A percentile compares a stretch with the other conserved stretches of the same genome.
These are phyloP conservation scores for Otolemur crassicaudatus DNA, from an alignment of 2,797 vertebrate genomes.

Conservation along the genomic window DNA sequence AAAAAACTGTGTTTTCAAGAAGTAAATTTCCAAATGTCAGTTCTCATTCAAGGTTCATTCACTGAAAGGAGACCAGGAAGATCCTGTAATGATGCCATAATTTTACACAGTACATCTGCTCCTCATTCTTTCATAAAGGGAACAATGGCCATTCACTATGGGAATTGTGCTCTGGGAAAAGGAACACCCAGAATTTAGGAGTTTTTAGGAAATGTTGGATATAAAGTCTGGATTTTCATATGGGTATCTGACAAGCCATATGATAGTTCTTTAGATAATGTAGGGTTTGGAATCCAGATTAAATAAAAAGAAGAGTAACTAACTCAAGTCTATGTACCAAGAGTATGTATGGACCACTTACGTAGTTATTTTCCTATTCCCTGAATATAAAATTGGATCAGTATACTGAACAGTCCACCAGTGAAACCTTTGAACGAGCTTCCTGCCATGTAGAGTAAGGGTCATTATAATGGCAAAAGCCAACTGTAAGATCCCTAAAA, in stretches of 20 bases:
- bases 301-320: not conserved
- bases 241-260: not conserved
- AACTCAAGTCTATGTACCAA: not conserved
- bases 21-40: not conserved
- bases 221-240: not conserved
- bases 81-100: not conserved
- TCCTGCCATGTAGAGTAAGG: not conserved
- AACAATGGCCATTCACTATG: not conserved
- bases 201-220: not conserved
- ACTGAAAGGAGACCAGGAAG: not conserved
- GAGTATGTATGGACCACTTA: not conserved
- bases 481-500: not conserved
- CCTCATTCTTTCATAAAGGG: not conserved
- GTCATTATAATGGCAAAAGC: not conserved
- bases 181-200: not conserved
- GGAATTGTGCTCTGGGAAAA: not conserved
- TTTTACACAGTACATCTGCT: not conserved
- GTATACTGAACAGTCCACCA: not conserved
- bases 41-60: not conserved
- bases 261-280: not conserved
- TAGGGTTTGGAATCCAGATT: not conserved
- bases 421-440: not conserved
- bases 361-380: not conserved
- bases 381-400: not conserved
- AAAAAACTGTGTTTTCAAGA: not conserved